These are phyloP conservation scores for Zaprionus lachaisei DNA, from an alignment of 1,140 invertebrate species.

Conservation along the genomic window DNA sequence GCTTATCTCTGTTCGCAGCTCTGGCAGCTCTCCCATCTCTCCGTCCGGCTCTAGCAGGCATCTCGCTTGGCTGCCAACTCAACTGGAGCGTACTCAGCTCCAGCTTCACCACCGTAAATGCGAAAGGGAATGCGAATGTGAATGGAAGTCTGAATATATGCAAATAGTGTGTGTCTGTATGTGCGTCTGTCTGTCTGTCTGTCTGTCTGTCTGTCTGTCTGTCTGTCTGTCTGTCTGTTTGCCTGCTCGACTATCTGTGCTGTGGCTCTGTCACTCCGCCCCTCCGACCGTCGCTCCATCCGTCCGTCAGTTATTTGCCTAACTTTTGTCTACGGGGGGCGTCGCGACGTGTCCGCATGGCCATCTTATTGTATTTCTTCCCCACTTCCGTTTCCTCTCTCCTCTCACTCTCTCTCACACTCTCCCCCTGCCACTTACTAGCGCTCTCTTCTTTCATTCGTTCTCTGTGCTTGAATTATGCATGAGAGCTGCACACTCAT, in stretches of 20 bases:
- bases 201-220: background rate
- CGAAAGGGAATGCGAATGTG: background rate
- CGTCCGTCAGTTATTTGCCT: slow-evolving; percentile 61
- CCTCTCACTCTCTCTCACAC: background rate
- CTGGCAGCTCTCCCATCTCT: slow-evolving; percentile 1
- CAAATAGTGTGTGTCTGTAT: slow-evolving; percentile 51
- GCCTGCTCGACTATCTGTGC: slow-evolving; percentile 12
- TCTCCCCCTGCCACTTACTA: background rate
- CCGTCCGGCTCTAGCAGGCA: slow-evolving; percentile 21
- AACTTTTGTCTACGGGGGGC: slow-evolving; percentile 56
- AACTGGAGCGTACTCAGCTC: slow-evolving; percentile 9
- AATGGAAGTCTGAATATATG: slow-evolving; percentile 39
- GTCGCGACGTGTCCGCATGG: slow-evolving; percentile 12
- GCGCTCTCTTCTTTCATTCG: slow-evolving; percentile 19
- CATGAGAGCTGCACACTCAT: slow-evolving; percentile 63
- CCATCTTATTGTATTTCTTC: slow-evolving; percentile 48
- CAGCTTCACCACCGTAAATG: background rate
- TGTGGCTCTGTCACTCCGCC: background rate
- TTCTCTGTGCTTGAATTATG: slow-evolving; percentile 65
- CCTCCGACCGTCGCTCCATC: slow-evolving; percentile 9
- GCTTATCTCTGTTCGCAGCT: slow-evolving; percentile 50
- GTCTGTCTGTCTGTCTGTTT: background rate
- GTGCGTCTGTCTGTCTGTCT: slow-evolving; percentile 3
- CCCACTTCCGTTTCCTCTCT: background rate
- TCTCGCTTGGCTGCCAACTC: slow-evolving; percentile 22